Conservation (phyloP, 2,113 vertebrate genomes). For the Haemorhous mexicanus region DNA sequence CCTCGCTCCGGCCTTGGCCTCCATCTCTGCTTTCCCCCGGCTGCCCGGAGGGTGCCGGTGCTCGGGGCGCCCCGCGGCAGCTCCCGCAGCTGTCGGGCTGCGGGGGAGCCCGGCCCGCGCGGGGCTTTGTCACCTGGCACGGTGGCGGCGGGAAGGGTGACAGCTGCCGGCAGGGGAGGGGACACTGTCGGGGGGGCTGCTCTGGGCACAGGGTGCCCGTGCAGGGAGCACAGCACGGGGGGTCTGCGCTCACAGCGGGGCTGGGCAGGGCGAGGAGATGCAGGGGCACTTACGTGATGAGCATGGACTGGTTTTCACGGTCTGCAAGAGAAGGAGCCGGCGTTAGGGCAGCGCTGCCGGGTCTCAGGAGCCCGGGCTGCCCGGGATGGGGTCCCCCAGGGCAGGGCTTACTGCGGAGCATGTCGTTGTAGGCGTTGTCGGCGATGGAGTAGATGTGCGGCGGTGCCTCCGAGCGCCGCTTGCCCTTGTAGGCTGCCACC, state of each 20-base stretch:
- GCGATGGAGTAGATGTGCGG: constrained; percentile 92
- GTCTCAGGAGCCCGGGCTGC: accelerated
- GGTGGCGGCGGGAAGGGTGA: neutral
- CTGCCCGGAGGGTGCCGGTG: neutral
- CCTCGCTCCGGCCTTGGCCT: neutral
- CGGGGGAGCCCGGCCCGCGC: neutral
- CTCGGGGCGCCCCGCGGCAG: neutral
- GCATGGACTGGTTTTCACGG: constrained; percentile 96
- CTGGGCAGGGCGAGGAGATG: neutral
- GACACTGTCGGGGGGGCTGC: neutral
- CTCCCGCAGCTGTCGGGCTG: constrained; percentile 34
- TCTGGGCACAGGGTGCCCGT: neutral
- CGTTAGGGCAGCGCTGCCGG: neutral
- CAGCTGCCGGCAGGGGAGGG: neutral
- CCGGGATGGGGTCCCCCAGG: neutral
- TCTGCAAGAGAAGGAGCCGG: constrained; percentile 73
- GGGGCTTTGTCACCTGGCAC: neutral
- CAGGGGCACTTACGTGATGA: constrained; percentile 89
- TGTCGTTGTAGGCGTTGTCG: constrained; percentile 91
- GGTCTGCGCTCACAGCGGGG: accelerated
- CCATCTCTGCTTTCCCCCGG: neutral
- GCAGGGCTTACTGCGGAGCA: constrained; percentile 83
- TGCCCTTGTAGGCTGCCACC: constrained; percentile 90
- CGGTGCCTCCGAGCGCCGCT: constrained; percentile 83
- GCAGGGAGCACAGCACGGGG: accelerated